Evolutionary conservation across 2,888 invertebrate species (phyloP), one percentile per base, ranked within the genome.

Genomic region (Microctonus hyperodae): DNA sequence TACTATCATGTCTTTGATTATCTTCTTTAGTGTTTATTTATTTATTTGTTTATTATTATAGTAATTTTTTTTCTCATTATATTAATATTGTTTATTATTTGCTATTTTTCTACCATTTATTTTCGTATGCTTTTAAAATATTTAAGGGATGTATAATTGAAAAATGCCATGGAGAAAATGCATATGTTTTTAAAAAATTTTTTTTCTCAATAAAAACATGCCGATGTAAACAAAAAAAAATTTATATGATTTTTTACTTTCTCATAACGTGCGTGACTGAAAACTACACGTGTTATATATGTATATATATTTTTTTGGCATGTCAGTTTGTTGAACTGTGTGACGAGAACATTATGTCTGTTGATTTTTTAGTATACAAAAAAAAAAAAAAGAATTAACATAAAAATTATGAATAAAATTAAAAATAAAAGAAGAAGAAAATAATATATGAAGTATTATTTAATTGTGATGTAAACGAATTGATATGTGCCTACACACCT

Each of bases 251-350:
- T 57, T 62, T 62, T 67, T 58, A 57, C 50, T 57, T 66, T 67
- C 62, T 67, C 67, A 67, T 58, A 57, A 58, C 16, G 62, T 31
- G 62, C 67, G 58, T 67, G 67, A 58, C 62, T 57, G 31, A 20
- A 65, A 65, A 65, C 65, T 59, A 59, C 53, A 53, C 65, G 7
- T 28, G 28, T 7, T 13, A n/a, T 16, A 16, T 44, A 7, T 7
- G 16, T 44, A 51, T 67, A 67, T n/a, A n/a, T n/a, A n/a, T n/a
- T n/a, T n/a, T 67, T 67, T 62, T 62, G 67, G 33, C 16, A 53
- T 57, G 57, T 67, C 58, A 48, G 67, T 63, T 67, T 58, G 51
- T 67, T 67, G 62, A 67, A 62, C 61, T 37, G 37, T 7, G n/a
- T 51, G 25, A 25, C 51, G 23, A 61, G 35, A 51, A 23, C 37